Evolutionary conservation across 2,113 vertebrate genomes (phyloP).

Genomic region (Calcarius ornatus): DNA sequence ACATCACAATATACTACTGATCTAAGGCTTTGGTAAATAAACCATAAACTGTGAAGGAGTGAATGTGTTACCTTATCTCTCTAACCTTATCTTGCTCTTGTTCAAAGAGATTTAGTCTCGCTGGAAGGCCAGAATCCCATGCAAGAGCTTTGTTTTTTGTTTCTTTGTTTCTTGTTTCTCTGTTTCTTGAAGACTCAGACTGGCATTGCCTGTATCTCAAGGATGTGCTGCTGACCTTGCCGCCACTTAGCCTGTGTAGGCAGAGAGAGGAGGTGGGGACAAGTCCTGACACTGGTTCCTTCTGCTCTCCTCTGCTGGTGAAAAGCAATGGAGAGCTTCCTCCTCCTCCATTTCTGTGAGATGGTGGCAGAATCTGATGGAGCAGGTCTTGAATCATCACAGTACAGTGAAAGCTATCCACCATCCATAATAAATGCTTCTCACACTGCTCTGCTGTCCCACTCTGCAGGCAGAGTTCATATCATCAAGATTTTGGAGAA

Average conservation of each 20-base stretch:
- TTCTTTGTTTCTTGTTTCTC: neutral
- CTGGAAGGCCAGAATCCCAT: neutral
- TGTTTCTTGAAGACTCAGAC: neutral
- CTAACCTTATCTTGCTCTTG: neutral
- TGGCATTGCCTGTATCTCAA: too few species aligned
- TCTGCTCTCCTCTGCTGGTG: accelerated
- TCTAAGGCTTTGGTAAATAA: neutral
- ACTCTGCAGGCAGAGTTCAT: too few species aligned
- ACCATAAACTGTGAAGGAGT: neutral
- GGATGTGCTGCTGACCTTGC: neutral
- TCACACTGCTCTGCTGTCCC: neutral
- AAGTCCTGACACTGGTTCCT: neutral
- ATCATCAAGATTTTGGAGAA: neutral
- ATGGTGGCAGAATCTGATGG: neutral
- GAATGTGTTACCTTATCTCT: neutral
- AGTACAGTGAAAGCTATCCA: neutral
- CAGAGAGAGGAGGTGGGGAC: neutral
- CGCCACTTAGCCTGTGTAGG: accelerated
- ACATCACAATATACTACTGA: neutral
- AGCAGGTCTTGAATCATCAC: neutral
- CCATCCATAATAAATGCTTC: neutral
- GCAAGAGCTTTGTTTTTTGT: neutral
- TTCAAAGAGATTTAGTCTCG: neutral
- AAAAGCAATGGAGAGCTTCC: neutral
- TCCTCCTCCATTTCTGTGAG: neutral